Evolutionary conservation across 2,113 vertebrate genomes (phyloP), one percentile per base, ranked within the genome.

Genomic region (Spheniscus mendiculus): DNA sequence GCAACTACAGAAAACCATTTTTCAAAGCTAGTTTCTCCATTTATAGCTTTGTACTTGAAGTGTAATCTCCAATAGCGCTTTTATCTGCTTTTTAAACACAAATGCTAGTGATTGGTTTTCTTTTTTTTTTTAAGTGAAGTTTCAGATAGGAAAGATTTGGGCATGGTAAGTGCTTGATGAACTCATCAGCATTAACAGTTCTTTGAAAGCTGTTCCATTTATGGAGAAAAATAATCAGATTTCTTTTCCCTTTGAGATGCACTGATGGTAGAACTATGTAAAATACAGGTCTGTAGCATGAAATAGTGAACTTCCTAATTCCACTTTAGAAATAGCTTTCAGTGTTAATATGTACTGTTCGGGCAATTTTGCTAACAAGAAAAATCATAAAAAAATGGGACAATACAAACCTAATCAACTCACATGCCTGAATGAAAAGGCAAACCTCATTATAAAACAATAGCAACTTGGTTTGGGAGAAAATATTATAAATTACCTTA

Each of bases 11-110:
- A 83, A 91, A 93, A 84, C 10, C 52, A 52, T 40, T 81, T 71
- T 94, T 94, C 87, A 96, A 90, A 95, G 50, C 32, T 18, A 50
- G 14, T 78, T 94, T 65, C 71, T 62, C 53, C 65, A 79, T 77
- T 86, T 89, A 83, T n/a, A 53, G 73, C 44, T 71, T 76, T n/a
- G 26, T 32, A 58, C 27, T 82, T 73, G 45, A 16, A 85, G 45
- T 30, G 30, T 78, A 72, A 94, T 58, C 44, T 69, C 66, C 77
- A 91, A 40, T 6, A 86, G 44, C 26, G 73, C n/a, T 91, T 79
- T 80, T 25, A 87, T 81, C 50, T 91, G 55, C 44, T 93, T 72
- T 89, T 76, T 82, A 59, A 93, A 79, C 19, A 72, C 12, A 89
- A 89, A 63, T 71, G 56, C 13, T 52, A 44, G 19, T 36, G 47